Evolutionary conservation across 2,888 invertebrate genomes (phyloP).

Genomic region (Drosophila limbata): DNA sequence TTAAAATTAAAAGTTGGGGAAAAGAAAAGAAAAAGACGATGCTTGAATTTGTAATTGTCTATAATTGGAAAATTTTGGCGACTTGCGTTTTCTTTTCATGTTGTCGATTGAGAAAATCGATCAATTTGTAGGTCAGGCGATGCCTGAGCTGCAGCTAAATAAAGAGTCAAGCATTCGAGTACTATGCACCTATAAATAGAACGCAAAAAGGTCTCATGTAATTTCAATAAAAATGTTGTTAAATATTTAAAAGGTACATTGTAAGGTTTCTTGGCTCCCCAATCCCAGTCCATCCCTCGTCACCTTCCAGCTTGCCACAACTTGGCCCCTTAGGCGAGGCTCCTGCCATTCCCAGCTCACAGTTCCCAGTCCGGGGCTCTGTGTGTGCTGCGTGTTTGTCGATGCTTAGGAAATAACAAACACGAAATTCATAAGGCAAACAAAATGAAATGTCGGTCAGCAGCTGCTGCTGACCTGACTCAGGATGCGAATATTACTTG

Average conservation of each 20-base stretch:
- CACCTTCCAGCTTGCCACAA: neutral
- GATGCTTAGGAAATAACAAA: conserved; percentile 56
- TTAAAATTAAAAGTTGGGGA: neutral
- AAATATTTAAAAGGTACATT: conserved; percentile 48
- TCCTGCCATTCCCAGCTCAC: neutral
- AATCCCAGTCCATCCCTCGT: neutral
- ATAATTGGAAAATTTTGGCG: neutral
- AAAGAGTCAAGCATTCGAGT: neutral
- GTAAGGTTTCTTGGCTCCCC: neutral
- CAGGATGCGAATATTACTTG: conserved; percentile 30
- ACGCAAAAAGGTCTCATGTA: conserved; percentile 16
- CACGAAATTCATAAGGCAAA: conserved; percentile 56
- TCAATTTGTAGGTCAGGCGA: neutral
- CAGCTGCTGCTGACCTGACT: conserved; percentile 41
- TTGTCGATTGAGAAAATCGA: conserved; percentile 3
- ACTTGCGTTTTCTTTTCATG: neutral
- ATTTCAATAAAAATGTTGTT: conserved; percentile 51
- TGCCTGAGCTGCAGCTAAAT: neutral
- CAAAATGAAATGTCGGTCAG: conserved; percentile 59
- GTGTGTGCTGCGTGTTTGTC: conserved; percentile 41
- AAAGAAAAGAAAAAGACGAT: neutral
- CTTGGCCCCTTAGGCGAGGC: neutral
- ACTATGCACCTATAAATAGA: conserved; percentile 1
- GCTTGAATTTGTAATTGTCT: conserved; percentile 5
- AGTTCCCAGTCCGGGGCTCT: neutral